Evolutionary conservation across 2,113 vertebrate genomes (phyloP).

Genomic region (Grammomys surdaster): DNA sequence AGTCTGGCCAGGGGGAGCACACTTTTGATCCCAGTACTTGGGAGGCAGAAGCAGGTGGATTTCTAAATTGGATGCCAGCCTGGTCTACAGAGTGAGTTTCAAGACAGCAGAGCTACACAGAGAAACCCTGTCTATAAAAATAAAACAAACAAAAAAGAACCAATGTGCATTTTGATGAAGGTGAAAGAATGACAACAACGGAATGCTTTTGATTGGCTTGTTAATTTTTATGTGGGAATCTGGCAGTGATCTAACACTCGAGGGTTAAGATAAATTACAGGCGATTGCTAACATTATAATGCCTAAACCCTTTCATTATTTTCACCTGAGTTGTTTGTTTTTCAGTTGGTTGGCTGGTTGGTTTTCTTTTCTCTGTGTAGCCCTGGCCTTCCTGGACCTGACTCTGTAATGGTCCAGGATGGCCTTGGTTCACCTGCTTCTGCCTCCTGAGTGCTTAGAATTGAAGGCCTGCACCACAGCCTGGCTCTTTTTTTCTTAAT

Average conservation of each 20-base stretch:
- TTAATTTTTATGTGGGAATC: constrained; percentile 41
- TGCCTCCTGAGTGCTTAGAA: not conserved
- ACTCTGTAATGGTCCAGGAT: not conserved
- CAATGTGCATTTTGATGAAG: not conserved
- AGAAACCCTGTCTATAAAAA: no score
- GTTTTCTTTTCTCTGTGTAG: no score
- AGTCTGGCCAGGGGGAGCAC: no score
- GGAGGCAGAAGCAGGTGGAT: no score
- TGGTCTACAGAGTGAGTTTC: no score
- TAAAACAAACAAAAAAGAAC: not conserved
- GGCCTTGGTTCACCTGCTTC: not conserved
- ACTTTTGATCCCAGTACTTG: no score
- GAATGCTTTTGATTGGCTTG: not conserved
- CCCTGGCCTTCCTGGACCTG: not conserved
- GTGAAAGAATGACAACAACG: constrained; percentile 12
- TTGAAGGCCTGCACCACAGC: not conserved
- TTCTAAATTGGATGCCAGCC: no score
- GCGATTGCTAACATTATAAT: constrained; percentile 59
- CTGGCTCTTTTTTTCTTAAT: not conserved
- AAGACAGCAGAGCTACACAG: no score
- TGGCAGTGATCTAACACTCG: constrained; percentile 53
- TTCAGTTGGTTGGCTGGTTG: no score
- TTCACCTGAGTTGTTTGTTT: not conserved
- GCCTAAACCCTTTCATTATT: not conserved
- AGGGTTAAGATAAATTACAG: constrained; percentile 33